Conservation (phyloP, 2,888 invertebrate genomes). For the Ophion costatus region DNA sequence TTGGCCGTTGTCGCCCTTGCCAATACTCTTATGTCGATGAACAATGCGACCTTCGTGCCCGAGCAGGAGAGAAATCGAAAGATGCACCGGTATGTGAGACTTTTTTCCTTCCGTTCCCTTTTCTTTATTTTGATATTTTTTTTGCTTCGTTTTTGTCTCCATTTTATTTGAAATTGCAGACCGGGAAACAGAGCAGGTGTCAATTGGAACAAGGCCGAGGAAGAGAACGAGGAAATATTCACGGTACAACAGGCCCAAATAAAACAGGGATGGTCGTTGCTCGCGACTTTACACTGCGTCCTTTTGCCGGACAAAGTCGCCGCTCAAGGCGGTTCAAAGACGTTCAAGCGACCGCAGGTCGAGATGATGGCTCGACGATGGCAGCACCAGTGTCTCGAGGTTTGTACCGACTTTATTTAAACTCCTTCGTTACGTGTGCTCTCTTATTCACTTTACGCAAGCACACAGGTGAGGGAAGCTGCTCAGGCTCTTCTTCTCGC, state of each 20-base stretch:
- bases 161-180: conserved; percentile 79
- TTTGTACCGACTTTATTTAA: conserved; percentile 77
- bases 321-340: conserved; percentile 88
- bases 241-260: conserved; percentile 96
- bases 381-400: conserved; percentile 99
- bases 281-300: conserved; percentile 98
- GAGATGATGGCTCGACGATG: conserved; percentile 98
- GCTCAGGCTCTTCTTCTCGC: conserved; percentile 97
- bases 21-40: conserved; percentile 99
- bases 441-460: background rate
- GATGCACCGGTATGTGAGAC: conserved; percentile 86
- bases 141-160: no score
- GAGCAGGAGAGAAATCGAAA: conserved; percentile 93
- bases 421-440: background rate
- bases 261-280: conserved; percentile 98
- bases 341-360: conserved; percentile 97
- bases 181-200: conserved; percentile 87
- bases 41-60: conserved; percentile 96
- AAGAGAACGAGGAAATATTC: conserved; percentile 92
- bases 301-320: conserved; percentile 96
- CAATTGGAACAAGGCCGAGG: conserved; percentile 89
- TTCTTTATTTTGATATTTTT: no score
- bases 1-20: conserved; percentile 97
- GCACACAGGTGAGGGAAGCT: conserved; percentile 91
- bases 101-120: no score